Base-by-base conservation (phyloP, 2,113 vertebrate species). In the Corythoichthys intestinalis region DNA sequence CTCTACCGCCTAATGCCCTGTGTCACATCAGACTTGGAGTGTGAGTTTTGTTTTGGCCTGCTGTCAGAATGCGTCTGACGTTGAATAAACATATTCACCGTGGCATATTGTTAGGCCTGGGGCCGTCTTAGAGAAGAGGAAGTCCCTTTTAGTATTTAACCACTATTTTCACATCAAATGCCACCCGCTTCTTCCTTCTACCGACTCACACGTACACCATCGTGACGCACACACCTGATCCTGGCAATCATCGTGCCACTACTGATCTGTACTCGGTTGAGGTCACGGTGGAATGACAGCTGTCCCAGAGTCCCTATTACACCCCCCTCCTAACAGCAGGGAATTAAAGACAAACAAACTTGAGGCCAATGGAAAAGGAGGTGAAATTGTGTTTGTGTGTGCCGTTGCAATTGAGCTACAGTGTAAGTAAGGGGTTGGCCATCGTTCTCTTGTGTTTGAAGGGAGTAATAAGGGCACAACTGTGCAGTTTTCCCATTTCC, bases 271-370 rank as follows among this genome's bases (percentile, higher is more conserved):
- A 67, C 83, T 83, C 69, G 66, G 68, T 65, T 82, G 86, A 91
- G 88, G 90, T 90, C 90, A 90, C 54, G 10, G 75, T 67, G 70
- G 89, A 92, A 85, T 93, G 92, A 90, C 91, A 93, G 91, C 91
- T 90, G 90, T 91, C 91, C 90, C 84, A 73, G 78, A 78, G 77
- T 82, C 87, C 88, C 85, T 65, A 88, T 89, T 92, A 89, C 35
- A 8, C 41, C 56, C 28, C 12, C 12, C 34, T 9, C 72, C 59
- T 61, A 63, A 68, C 86, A 79, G 76, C 66, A 69, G 86, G 85
- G 90, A 92, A 91, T 90, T 90, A 92, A 93, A 91, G 86, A 88
- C 89, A 91, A 91, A 93, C 88, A 92, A 92, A 91, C 87, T 78
- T 63, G 73, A 66, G 46, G 85, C 86, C 77, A 88, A 66, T 76